Percentiles rank a stretch among this genome's conserved stretches.
These are phyloP conservation scores for Microtus oregoni DNA, from an alignment of 2,113 vertebrate genomes.

Conservation along the genomic window DNA sequence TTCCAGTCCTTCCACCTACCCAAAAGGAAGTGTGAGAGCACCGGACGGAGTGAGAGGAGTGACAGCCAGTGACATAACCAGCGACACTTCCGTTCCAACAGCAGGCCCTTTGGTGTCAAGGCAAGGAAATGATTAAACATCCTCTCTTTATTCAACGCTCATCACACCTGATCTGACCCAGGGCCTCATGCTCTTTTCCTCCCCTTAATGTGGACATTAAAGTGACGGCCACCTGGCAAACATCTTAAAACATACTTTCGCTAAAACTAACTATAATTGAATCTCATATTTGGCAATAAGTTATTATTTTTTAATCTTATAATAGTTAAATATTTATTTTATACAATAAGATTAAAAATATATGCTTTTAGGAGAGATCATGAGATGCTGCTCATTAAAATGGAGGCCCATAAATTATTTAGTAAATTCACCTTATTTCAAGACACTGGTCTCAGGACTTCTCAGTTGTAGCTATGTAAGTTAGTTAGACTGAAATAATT, in stretches of 20 bases:
- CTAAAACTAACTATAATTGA: slow-evolving; percentile 47
- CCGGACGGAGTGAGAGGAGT: neutral
- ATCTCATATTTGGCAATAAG: neutral
- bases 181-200: neutral
- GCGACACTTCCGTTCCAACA: neutral
- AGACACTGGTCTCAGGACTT: neutral
- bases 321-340: neutral
- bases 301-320: slow-evolving; percentile 25
- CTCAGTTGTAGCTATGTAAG: neutral
- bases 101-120: neutral
- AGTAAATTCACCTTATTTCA: neutral
- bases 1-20: neutral
- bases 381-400: neutral
- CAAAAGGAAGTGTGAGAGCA: neutral
- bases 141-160: neutral
- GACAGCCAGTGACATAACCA: neutral
- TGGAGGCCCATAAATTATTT: neutral
- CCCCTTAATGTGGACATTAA: neutral
- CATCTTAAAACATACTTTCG: neutral
- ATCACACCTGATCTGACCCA: neutral
- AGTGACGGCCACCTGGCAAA: neutral
- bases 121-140: neutral
- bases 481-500: neutral
- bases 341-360: slow-evolving; percentile 53
- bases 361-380: neutral